Conservation (phyloP, 2,113 vertebrate genomes). For the Plecotus auritus region DNA sequence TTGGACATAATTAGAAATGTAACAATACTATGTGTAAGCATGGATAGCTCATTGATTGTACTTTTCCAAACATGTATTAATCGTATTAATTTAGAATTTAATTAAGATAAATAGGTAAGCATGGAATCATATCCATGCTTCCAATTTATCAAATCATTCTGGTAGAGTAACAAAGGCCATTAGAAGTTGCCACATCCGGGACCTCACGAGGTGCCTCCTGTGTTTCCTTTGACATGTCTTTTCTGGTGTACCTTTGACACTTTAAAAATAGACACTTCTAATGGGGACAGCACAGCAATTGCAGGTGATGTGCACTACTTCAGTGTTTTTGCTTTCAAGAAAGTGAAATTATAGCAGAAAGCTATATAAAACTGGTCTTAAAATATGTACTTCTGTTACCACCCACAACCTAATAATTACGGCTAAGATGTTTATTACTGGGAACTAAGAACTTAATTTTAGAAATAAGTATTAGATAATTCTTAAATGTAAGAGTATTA, state of each 20-base stretch:
- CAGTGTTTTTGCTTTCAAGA: not conserved
- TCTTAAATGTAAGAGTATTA: not conserved
- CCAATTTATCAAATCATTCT: not conserved
- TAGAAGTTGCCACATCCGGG: not conserved
- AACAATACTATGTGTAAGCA: not conserved
- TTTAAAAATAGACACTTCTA: not conserved
- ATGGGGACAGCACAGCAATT: not conserved
- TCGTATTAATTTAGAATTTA: not conserved
- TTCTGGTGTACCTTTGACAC: not conserved
- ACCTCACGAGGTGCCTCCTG: not conserved
- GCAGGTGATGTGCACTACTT: not conserved
- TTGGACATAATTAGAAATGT: not conserved
- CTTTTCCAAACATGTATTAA: not conserved
- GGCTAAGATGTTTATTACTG: not conserved
- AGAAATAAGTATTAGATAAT: slow-evolving; percentile 9
- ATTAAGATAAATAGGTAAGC: not conserved
- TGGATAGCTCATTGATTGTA: not conserved
- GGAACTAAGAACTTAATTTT: slow-evolving; percentile 8
- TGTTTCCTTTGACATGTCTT: not conserved
- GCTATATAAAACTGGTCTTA: not conserved
- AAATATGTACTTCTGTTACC: not conserved
- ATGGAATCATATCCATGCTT: not conserved
- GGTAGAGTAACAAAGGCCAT: not conserved
- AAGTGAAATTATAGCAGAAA: not conserved
- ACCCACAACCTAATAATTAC: not conserved